phyloP scores from a whole-genome alignment of 2,113 vertebrate genomes.

The Bucco capensis region DNA sequence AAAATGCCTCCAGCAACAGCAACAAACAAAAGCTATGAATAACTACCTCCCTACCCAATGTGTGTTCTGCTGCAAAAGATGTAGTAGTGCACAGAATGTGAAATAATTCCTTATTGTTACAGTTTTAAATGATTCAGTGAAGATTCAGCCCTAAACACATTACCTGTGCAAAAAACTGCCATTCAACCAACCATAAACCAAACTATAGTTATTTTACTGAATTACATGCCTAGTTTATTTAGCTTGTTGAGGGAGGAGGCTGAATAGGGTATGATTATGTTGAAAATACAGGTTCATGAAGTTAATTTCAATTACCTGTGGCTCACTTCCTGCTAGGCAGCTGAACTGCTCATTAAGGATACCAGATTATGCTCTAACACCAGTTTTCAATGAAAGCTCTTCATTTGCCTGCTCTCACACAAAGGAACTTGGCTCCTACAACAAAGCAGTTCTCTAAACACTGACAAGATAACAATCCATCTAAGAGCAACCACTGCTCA shows the following conservation, averaged over 20 bases:
- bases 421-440: not conserved
- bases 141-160: not conserved
- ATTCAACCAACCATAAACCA: not conserved
- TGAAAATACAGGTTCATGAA: not conserved
- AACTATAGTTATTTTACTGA: not conserved
- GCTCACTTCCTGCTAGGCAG: slow-evolving; percentile 1
- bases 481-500: not conserved
- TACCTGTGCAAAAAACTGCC: not conserved
- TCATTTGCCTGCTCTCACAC: not conserved
- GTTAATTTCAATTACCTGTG: slow-evolving; percentile 10
- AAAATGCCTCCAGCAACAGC: not conserved
- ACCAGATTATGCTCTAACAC: not conserved
- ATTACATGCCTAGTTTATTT: not conserved
- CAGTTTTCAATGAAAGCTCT: not conserved
- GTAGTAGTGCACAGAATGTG: accelerated
- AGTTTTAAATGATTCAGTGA: not conserved
- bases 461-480: not conserved
- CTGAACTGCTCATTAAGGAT: slow-evolving; percentile 33
- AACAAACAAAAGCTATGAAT: not conserved
- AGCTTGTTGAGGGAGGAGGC: not conserved
- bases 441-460: not conserved
- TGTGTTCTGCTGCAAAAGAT: not conserved
- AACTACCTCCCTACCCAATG: not conserved
- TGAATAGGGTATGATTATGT: not conserved
- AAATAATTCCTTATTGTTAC: not conserved